Conservation (phyloP, 2,113 vertebrate genomes). For the Hystrix cristata region DNA sequence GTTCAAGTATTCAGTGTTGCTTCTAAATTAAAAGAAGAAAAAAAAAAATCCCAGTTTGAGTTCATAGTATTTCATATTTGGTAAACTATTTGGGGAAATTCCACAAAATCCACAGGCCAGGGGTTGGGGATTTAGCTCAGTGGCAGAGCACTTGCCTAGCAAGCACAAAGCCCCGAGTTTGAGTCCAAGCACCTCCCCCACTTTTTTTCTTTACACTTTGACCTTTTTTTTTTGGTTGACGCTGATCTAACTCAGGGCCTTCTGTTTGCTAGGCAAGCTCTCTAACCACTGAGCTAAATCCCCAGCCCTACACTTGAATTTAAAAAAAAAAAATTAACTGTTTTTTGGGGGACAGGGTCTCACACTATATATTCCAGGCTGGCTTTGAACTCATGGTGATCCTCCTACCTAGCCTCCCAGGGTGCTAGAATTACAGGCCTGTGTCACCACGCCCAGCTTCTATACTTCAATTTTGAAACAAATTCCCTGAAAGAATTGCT, state of each 20-base stretch:
- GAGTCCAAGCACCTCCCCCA: too few relatives aligned
- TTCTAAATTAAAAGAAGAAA: conserved; percentile 62
- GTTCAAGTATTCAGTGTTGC: conserved; percentile 38
- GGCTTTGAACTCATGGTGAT: not conserved
- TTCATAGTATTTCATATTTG: conserved; percentile 63
- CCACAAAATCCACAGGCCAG: too few relatives aligned
- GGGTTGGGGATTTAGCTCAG: too few relatives aligned
- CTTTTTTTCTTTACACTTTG: not conserved
- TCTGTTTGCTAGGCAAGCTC: too few relatives aligned
- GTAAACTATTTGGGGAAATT: conserved; percentile 77
- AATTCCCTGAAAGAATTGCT: conserved; percentile 57
- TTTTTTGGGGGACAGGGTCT: not conserved
- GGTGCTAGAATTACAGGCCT: not conserved
- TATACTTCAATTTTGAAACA: conserved; percentile 73
- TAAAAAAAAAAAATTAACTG: not conserved
- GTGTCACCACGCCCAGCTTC: not conserved
- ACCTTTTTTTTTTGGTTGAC: not conserved
- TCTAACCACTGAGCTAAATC: too few relatives aligned
- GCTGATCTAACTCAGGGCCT: too few relatives aligned
- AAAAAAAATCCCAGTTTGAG: conserved; percentile 31
- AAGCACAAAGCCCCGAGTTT: too few relatives aligned
- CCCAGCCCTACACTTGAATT: too few relatives aligned
- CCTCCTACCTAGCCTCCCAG: not conserved
- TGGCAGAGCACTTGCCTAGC: too few relatives aligned
- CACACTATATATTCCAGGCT: not conserved